Evolutionary conservation across 2,113 vertebrate species (phyloP).

Genomic region (Neolamprologus toae): DNA sequence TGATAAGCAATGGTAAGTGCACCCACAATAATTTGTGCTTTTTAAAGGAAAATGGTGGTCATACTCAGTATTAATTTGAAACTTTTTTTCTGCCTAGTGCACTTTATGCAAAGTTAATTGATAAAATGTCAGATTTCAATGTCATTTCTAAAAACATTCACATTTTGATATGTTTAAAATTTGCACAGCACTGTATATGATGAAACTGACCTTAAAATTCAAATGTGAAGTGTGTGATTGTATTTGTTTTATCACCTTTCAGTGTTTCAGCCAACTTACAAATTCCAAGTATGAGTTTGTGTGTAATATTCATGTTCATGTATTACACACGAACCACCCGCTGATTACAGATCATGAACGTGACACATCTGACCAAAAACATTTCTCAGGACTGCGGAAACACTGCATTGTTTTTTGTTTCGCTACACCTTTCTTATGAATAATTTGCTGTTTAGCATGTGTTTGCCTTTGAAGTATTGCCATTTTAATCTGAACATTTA

Average conservation of each 20-base stretch:
- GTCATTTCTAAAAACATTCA: neutral
- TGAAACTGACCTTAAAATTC: neutral
- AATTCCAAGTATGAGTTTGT: neutral
- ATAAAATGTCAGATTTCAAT: neutral
- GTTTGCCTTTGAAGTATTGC: slow-evolving; percentile 55
- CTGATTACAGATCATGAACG: slow-evolving; percentile 15
- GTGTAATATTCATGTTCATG: neutral
- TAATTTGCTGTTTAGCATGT: neutral
- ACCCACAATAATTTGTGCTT: neutral
- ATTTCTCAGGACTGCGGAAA: slow-evolving; percentile 57
- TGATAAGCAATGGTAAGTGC: neutral
- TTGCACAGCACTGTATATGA: neutral
- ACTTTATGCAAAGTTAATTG: neutral
- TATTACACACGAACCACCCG: neutral
- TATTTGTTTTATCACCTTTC: neutral
- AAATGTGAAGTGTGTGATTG: neutral
- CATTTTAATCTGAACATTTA: slow-evolving; percentile 44
- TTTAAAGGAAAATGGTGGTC: neutral
- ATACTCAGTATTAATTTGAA: neutral
- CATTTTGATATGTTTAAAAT: neutral
- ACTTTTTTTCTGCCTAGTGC: neutral
- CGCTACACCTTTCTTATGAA: neutral
- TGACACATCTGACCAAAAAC: slow-evolving; percentile 44
- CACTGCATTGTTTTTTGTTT: neutral
- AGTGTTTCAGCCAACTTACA: neutral